Conservation (phyloP, 2,888 invertebrate genomes). For the Melanostoma scalare region DNA sequence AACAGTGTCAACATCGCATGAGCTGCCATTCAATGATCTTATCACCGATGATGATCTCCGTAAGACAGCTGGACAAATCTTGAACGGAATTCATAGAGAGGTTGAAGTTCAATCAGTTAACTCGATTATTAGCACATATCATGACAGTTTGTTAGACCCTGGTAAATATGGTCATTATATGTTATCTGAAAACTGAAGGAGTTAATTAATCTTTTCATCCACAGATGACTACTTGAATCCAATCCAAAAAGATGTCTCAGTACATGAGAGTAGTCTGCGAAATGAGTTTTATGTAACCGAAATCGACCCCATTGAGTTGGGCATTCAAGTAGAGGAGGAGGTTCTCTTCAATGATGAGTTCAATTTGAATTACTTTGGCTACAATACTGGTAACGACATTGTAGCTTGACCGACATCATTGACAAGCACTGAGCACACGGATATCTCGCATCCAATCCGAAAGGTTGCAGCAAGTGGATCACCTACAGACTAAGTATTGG, state of each 20-base stretch:
- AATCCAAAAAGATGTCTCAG: conserved; percentile 90
- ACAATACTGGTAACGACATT: conserved; percentile 80
- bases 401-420: conserved; percentile 80
- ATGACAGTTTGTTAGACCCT: conserved; percentile 80
- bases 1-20: conserved; percentile 52
- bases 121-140: conserved; percentile 80
- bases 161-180: conserved; percentile 75
- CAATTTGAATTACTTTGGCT: conserved; percentile 82
- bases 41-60: conserved; percentile 82
- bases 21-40: conserved; percentile 77
- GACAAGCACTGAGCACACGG: conserved; percentile 10
- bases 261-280: conserved; percentile 88
- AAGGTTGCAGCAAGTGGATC: conserved; percentile 16
- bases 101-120: conserved; percentile 85
- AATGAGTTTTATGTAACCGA: conserved; percentile 80
- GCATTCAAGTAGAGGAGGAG: conserved; percentile 81
- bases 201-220: neutral
- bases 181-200: neutral
- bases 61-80: conserved; percentile 84
- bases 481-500: conserved; percentile 30
- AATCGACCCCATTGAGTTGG: conserved; percentile 82
- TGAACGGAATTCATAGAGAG: conserved; percentile 84
- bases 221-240: conserved; percentile 86
- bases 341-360: conserved; percentile 82
- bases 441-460: neutral